Percentiles rank a stretch among this genome's conserved stretches.
Conservation (phyloP, 2,113 vertebrate genomes). For the Silurus glanis region DNA sequence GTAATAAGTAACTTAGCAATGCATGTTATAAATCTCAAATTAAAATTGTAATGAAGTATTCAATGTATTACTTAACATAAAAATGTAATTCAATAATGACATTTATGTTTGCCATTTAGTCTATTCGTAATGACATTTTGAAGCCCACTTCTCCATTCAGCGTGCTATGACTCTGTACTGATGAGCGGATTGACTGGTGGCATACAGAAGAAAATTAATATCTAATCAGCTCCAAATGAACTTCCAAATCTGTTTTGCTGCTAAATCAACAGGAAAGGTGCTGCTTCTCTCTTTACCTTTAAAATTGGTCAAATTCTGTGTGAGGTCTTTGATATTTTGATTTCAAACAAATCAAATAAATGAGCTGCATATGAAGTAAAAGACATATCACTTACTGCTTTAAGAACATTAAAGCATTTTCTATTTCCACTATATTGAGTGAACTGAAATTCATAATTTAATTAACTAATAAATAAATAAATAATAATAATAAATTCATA, state of each 20-base stretch:
- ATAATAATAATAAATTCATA: neutral
- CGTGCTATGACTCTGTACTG: neutral
- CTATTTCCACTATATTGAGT: neutral
- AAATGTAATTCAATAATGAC: neutral
- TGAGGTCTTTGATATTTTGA: neutral
- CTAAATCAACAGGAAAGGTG: neutral
- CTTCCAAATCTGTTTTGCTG: neutral
- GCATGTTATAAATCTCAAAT: neutral
- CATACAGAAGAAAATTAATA: constrained; percentile 8
- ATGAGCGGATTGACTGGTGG: neutral
- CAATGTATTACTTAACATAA: constrained; percentile 5
- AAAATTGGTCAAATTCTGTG: neutral
- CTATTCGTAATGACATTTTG: constrained; percentile 13
- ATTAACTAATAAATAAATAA: too few species aligned
- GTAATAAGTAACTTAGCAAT: neutral
- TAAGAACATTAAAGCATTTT: neutral
- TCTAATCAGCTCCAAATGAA: constrained; percentile 14
- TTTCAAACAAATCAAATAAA: neutral
- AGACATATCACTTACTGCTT: neutral
- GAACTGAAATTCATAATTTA: too few species aligned
- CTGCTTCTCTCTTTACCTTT: neutral
- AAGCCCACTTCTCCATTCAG: neutral
- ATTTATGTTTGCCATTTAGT: constrained; percentile 6
- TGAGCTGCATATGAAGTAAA: neutral
- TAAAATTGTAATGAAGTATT: neutral